phyloP scores from a whole-genome alignment of 2,888 invertebrate species.

The Leucophora obtusa region DNA sequence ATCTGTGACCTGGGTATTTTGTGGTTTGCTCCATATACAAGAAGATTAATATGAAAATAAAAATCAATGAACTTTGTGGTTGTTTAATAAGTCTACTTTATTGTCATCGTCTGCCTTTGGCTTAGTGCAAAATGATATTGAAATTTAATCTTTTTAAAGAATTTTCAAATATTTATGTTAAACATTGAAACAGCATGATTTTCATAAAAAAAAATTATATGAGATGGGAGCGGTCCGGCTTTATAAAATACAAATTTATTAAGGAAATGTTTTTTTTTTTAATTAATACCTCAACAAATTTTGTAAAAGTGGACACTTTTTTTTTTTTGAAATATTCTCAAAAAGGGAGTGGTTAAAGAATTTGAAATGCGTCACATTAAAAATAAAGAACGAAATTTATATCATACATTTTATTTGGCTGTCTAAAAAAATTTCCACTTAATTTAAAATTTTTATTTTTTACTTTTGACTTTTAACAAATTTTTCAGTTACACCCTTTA shows the following conservation, averaged over 20 bases:
- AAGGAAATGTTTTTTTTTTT: neutral
- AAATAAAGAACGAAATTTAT: neutral
- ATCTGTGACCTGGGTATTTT: constrained; percentile 5
- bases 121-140: constrained; percentile 1
- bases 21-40: constrained; percentile 18
- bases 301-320: neutral
- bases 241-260: neutral
- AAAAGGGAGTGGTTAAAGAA: constrained; percentile 6
- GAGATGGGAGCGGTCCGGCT: neutral
- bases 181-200: neutral
- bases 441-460: constrained; percentile 3
- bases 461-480: constrained; percentile 16
- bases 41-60: neutral
- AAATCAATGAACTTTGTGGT: constrained; percentile 2
- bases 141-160: neutral
- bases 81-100: neutral
- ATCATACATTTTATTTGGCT: neutral
- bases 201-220: neutral
- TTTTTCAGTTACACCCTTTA: constrained; percentile 20
- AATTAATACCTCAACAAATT: neutral
- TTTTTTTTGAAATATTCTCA: neutral
- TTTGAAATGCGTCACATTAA: neutral
- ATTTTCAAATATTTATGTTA: neutral
- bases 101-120: neutral
- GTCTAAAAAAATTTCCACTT: neutral